Conservation (phyloP, 2,113 vertebrate genomes). For the Piprites chloris region DNA sequence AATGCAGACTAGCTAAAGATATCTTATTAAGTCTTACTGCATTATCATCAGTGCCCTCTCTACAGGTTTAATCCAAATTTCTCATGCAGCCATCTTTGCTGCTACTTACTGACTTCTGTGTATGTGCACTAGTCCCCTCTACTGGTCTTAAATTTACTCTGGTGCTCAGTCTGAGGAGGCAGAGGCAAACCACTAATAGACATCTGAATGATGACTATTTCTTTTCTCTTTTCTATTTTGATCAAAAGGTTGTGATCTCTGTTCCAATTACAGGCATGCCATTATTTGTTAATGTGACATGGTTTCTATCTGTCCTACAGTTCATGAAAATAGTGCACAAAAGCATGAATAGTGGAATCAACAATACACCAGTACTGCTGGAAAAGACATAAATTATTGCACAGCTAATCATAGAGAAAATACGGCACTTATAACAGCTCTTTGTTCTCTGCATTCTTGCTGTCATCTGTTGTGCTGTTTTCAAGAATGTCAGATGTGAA, state of each 20-base stretch:
- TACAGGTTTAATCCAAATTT: not conserved
- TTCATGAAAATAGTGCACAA: not conserved
- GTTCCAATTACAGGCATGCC: not conserved
- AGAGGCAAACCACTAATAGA: not conserved
- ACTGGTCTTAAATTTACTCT: not conserved
- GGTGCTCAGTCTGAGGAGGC: not conserved
- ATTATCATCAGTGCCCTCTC: not conserved
- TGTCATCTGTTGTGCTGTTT: slow-evolving; percentile 18
- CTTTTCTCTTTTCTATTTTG: not conserved
- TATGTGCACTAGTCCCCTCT: slow-evolving; percentile 32
- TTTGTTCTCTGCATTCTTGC: slow-evolving; percentile 31
- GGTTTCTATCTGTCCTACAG: slow-evolving; percentile 16
- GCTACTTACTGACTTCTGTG: not conserved
- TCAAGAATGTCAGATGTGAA: slow-evolving; percentile 22
- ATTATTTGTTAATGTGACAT: not conserved
- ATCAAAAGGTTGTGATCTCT: not conserved
- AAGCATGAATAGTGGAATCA: not conserved
- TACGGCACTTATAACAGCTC: not conserved
- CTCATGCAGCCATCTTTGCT: slow-evolving; percentile 33
- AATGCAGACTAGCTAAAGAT: not conserved
- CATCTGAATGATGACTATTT: not conserved
- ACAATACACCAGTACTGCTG: slow-evolving; percentile 2
- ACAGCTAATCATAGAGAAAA: slow-evolving; percentile 18
- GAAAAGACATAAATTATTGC: slow-evolving; percentile 35
- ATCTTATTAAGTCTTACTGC: not conserved